phyloP scores from a whole-genome alignment of 1,140 invertebrate genomes.

The Aradophagus sp. region DNA sequence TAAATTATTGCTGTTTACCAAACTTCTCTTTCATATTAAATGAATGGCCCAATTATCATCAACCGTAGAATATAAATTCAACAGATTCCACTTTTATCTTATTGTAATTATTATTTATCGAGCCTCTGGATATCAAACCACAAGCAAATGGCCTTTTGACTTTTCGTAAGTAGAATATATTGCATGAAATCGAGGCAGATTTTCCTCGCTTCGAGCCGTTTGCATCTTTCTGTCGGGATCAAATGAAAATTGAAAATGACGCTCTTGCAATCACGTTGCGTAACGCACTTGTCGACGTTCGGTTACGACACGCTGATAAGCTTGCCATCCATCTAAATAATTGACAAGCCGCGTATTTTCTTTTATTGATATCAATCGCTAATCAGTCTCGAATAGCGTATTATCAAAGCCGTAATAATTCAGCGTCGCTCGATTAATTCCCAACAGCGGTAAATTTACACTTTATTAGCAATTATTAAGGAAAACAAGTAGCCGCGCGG shows the following conservation, averaged over 20 bases:
- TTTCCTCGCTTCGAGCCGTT: too few relatives aligned
- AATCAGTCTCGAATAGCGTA: conserved; percentile 22
- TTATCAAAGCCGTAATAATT: conserved; percentile 24
- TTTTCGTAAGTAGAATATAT: too few relatives aligned
- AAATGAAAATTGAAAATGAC: not conserved
- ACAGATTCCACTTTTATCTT: too few relatives aligned
- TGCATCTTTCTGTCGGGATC: too few relatives aligned
- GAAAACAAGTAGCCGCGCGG: conserved; percentile 17
- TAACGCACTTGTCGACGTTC: not conserved
- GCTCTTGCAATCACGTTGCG: conserved; percentile 10
- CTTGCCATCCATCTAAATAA: conserved; percentile 46
- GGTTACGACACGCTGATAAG: conserved; percentile 33
- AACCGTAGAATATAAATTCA: too few relatives aligned
- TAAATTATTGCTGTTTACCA: too few relatives aligned
- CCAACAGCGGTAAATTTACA: conserved; percentile 39
- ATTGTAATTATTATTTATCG: too few relatives aligned
- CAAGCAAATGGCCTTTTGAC: too few relatives aligned
- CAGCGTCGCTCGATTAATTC: conserved; percentile 38
- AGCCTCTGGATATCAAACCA: too few relatives aligned
- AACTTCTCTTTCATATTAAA: too few relatives aligned
- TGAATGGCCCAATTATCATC: too few relatives aligned
- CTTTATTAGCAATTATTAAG: conserved; percentile 51
- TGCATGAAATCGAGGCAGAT: too few relatives aligned
- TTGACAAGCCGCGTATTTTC: conserved; percentile 47
- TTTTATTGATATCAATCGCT: conserved; percentile 45